phyloP scores from a whole-genome alignment of 2,113 vertebrate species.

The Hiodon tergisus region DNA sequence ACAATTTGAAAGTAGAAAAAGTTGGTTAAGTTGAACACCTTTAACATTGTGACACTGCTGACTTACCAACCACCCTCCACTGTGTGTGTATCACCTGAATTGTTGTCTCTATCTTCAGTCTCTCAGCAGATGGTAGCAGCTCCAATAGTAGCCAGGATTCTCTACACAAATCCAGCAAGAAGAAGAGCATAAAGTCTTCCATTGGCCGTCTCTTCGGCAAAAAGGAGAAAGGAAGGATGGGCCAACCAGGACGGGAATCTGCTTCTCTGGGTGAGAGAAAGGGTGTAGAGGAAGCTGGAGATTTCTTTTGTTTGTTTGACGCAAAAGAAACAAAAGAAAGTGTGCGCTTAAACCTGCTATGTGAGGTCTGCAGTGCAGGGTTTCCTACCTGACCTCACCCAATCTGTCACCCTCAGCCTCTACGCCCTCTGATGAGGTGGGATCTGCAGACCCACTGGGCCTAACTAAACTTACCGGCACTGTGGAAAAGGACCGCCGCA shows the following conservation, averaged over 20 bases:
- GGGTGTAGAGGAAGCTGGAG: not conserved
- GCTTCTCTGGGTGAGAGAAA: slow-evolving; percentile 69
- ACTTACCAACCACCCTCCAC: not conserved
- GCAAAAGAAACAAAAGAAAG: not conserved
- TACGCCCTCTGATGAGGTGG: slow-evolving; percentile 77
- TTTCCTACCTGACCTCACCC: not conserved
- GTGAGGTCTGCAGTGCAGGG: slow-evolving; percentile 11
- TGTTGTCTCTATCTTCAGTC: slow-evolving; percentile 43
- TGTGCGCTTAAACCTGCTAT: not conserved
- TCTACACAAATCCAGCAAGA: slow-evolving; percentile 86
- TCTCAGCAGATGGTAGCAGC: slow-evolving; percentile 69
- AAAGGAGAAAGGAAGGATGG: slow-evolving; percentile 85
- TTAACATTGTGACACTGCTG: no score
- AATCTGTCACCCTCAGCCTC: slow-evolving; percentile 58
- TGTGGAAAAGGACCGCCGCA: slow-evolving; percentile 83
- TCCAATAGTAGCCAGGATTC: slow-evolving; percentile 80
- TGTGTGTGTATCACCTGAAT: not conserved
- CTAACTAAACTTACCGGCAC: slow-evolving; percentile 79
- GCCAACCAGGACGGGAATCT: slow-evolving; percentile 74
- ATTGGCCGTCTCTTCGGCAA: slow-evolving; percentile 87
- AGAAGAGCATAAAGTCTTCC: slow-evolving; percentile 93
- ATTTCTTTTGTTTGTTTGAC: not conserved
- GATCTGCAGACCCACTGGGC: slow-evolving; percentile 73
- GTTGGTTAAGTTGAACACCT: no score
- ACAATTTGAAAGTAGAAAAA: no score